Conservation (phyloP, 2,888 invertebrate genomes). For the Loripinus fragilis region DNA sequence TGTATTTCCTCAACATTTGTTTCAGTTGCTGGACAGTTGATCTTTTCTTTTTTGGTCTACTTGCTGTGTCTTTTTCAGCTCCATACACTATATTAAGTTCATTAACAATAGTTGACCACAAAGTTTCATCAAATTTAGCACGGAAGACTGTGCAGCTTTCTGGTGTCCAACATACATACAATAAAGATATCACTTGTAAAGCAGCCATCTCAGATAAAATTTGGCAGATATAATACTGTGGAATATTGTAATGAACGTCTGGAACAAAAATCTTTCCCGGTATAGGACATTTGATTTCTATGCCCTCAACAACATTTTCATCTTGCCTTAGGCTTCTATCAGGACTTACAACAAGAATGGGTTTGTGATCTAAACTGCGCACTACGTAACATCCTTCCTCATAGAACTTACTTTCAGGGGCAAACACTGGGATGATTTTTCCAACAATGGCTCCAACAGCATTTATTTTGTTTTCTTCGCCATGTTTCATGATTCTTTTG, state of each 20-base stretch:
- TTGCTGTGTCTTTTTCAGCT: background rate
- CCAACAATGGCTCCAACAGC: background rate
- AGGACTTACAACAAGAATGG: background rate
- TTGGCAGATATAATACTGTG: background rate
- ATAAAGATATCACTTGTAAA: background rate
- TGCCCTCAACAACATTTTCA: background rate
- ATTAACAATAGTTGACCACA: background rate
- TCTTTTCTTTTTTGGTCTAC: background rate
- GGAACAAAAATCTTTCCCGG: background rate
- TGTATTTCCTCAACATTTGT: background rate
- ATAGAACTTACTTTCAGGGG: background rate
- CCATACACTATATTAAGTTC: background rate
- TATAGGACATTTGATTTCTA: background rate
- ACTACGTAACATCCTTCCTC: slow-evolving; percentile 8
- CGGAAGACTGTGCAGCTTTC: background rate
- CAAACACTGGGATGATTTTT: background rate
- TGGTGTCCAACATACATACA: background rate
- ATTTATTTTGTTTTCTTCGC: background rate
- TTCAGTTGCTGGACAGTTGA: background rate
- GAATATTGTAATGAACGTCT: background rate
- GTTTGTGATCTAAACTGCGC: background rate
- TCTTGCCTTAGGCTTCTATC: background rate
- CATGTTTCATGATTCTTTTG: background rate
- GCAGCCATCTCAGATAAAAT: background rate
- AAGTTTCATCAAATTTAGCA: background rate